A percentile compares a stretch with the other conserved stretches of the same genome.
Conservation (phyloP, 2,888 invertebrate species). For the Melanotus villosus region DNA sequence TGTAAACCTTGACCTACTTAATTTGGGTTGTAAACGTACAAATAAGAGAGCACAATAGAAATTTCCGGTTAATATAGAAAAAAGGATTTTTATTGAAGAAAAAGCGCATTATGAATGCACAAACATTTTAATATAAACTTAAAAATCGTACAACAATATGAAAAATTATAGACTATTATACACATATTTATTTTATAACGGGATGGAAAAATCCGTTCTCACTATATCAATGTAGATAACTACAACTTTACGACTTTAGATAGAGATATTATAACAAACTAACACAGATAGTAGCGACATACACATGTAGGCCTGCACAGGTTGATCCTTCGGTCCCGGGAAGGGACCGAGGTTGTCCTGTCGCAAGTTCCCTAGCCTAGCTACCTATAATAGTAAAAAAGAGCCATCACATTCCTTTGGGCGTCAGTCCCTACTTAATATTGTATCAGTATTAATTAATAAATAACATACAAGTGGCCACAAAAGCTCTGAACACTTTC, state of each 20-base stretch:
- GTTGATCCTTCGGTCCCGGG: slow-evolving; percentile 37
- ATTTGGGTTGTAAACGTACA: background rate
- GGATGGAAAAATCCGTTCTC: slow-evolving; percentile 72
- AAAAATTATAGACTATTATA: slow-evolving; percentile 87
- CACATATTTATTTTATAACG: slow-evolving; percentile 76
- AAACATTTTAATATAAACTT: slow-evolving; percentile 91
- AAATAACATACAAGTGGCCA: slow-evolving; percentile 53
- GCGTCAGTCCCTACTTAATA: slow-evolving; percentile 63
- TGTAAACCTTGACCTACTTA: slow-evolving; percentile 7
- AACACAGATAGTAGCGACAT: slow-evolving; percentile 68
- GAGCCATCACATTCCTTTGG: slow-evolving; percentile 67
- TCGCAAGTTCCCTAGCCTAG: slow-evolving; percentile 55
- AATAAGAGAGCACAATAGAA: background rate
- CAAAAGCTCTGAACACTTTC: slow-evolving; percentile 44
- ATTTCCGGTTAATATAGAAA: slow-evolving; percentile 9
- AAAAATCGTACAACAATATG: slow-evolving; percentile 90
- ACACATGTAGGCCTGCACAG: slow-evolving; percentile 65
- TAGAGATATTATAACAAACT: slow-evolving; percentile 66
- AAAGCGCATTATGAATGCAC: slow-evolving; percentile 74
- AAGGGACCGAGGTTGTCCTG: slow-evolving; percentile 49
- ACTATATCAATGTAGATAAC: slow-evolving; percentile 58
- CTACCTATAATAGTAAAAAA: slow-evolving; percentile 63
- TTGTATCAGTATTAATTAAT: slow-evolving; percentile 50
- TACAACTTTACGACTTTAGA: slow-evolving; percentile 64
- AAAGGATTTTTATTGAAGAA: slow-evolving; percentile 46